Evolutionary conservation across 2,797 vertebrate species (phyloP).

Genomic region (Lates japonicus): DNA sequence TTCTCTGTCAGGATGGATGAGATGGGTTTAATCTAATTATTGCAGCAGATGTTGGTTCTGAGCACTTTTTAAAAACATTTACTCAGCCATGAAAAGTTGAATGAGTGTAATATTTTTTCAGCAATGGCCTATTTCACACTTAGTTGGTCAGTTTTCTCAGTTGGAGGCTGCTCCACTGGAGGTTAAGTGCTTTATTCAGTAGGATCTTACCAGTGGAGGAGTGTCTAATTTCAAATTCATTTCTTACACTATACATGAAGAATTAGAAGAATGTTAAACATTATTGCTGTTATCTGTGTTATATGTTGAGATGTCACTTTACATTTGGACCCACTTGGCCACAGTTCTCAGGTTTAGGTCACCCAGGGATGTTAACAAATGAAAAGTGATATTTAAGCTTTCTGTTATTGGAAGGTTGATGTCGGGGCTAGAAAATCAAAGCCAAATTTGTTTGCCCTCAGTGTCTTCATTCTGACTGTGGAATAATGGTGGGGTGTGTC

Average conservation of each 20-base stretch:
- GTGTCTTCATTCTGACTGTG: conserved; percentile 71
- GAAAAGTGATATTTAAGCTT: conserved; percentile 35
- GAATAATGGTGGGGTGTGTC: conserved; percentile 65
- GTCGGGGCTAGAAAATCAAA: conserved; percentile 66
- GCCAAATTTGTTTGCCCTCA: conserved; percentile 71
- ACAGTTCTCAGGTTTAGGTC: conserved; percentile 49
- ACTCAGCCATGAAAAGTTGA: conserved; percentile 52
- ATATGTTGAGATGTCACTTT: conserved; percentile 27
- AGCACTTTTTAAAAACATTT: conserved; percentile 55
- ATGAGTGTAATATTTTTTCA: conserved; percentile 35
- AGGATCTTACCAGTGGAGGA: not conserved
- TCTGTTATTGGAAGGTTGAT: conserved; percentile 47
- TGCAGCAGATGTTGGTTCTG: conserved; percentile 70
- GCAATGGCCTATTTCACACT: conserved; percentile 56
- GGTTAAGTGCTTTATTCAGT: conserved; percentile 33
- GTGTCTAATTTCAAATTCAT: conserved; percentile 27
- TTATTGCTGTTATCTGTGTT: conserved; percentile 24
- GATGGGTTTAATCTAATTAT: conserved; percentile 74
- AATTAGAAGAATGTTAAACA: conserved; percentile 65
- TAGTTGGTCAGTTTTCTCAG: conserved; percentile 39
- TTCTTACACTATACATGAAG: conserved; percentile 51
- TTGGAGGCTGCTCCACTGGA: conserved; percentile 2
- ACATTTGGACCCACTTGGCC: conserved; percentile 41
- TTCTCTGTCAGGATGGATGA: conserved; percentile 50
- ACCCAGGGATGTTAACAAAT: conserved; percentile 33